Base-by-base conservation (phyloP, 2,113 vertebrate species). In the Ascaphus truei region DNA sequence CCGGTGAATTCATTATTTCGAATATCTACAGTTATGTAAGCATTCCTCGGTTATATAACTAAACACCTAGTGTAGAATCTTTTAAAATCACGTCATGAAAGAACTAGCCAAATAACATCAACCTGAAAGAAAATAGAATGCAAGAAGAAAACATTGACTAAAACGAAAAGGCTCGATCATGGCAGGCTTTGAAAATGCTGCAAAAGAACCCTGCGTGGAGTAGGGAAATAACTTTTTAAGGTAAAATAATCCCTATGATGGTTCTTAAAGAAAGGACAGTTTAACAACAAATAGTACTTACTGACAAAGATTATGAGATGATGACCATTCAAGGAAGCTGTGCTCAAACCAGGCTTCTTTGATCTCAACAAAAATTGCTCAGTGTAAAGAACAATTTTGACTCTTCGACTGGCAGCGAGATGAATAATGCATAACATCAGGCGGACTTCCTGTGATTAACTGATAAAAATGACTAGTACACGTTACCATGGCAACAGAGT, bases 401-500 rank as follows among this genome's bases (percentile, higher is more conserved):
- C 87, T 83, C 77, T 89, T 84, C 85, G 83, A 88, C 88, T 81
- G 81, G 79, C 81, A 85, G 57, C 48, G 74, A 71, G 71, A 88
- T 89, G 84, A 90, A 90, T 90, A 91, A 91, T 86, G 80, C 76
- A 90, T 85, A 86, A 81, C 60, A 37, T 84, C 78, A 80, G 80
- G 77, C 86, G 83, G 84, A 89, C 84, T 85, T 86, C 79, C 83
- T 88, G 71, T 57, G 55, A 66, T 89, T 84, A 85, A 85, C 84
- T 83, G 82, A 87, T 89, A 86, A 81, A 88, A 87, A 87, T 77
- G 85, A 81, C 81, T 87, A 88, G 83, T 83, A 76, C 79, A 79
- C 33, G 86, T 92, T 91, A 89, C 90, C 81, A 86, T 89, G 85
- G 89, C 89, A 92, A 92, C 90, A 48, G 77, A 86, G 86, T 81